Evolutionary conservation across 37 sponge, comb jelly and placozoan species (phyloP).

Genomic region (Chondrosia reniformis): DNA sequence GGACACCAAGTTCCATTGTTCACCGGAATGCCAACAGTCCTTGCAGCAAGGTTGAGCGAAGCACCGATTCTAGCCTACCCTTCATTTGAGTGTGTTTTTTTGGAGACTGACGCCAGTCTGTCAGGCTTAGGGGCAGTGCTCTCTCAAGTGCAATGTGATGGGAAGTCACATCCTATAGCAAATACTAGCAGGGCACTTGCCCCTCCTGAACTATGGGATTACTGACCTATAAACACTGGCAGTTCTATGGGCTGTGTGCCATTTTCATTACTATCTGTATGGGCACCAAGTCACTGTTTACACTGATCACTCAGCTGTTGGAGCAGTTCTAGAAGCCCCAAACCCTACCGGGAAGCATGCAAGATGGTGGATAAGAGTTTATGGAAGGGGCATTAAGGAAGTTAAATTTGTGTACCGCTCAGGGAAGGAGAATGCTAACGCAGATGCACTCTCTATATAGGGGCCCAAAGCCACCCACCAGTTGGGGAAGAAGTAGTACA

Average conservation of each 20-base stretch:
- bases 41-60: neutral
- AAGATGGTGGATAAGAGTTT: slow-evolving; percentile 48
- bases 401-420: slow-evolving; percentile 37
- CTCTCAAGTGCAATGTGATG: neutral
- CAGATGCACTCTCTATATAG: slow-evolving; percentile 29
- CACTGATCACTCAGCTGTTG: slow-evolving; percentile 49
- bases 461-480: slow-evolving; percentile 10
- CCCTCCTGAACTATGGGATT: slow-evolving; percentile 27
- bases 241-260: slow-evolving; percentile 49
- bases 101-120: slow-evolving; percentile 39
- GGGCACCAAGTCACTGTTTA: slow-evolving; percentile 32
- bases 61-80: slow-evolving; percentile 34
- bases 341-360: slow-evolving; percentile 41
- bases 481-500: neutral
- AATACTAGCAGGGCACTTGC: neutral
- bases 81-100: slow-evolving; percentile 10
- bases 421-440: slow-evolving; percentile 40
- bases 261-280: slow-evolving; percentile 34
- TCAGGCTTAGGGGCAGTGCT: neutral
- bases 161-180: neutral
- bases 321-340: slow-evolving; percentile 30
- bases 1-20: neutral
- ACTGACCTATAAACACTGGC: slow-evolving; percentile 54
- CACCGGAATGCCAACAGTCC: slow-evolving; percentile 5
- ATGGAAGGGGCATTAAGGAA: slow-evolving; percentile 20